Evolutionary conservation across 37 sponge, comb jelly and placozoan genomes (phyloP).

Genomic region (Oopsacas minuta): DNA sequence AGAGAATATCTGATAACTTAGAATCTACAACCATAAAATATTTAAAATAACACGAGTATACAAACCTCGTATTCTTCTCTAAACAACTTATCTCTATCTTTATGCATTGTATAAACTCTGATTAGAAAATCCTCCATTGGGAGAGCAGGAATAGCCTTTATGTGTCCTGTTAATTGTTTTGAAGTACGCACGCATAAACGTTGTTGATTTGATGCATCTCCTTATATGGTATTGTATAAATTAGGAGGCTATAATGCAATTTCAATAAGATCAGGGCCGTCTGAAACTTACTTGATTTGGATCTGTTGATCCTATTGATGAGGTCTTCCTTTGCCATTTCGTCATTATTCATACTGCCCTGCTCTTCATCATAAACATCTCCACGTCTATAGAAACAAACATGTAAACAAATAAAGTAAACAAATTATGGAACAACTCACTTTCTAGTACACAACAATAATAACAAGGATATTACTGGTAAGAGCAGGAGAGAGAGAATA

Average conservation of each 20-base stretch:
- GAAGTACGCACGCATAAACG: neutral
- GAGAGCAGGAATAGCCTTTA: neutral
- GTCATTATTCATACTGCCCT: neutral
- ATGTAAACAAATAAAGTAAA: neutral
- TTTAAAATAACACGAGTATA: neutral
- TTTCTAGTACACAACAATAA: neutral
- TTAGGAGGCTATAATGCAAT: neutral
- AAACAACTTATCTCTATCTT: neutral
- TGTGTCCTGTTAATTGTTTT: neutral
- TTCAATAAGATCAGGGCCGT: neutral
- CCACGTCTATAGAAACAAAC: neutral
- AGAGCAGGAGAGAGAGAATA: neutral
- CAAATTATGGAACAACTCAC: neutral
- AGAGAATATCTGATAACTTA: neutral
- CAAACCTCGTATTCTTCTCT: conserved; percentile 2
- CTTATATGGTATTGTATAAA: neutral
- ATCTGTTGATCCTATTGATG: neutral
- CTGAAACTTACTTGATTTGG: neutral
- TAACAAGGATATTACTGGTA: neutral
- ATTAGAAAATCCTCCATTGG: neutral
- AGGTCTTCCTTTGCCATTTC: neutral
- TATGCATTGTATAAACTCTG: neutral
- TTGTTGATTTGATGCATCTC: neutral
- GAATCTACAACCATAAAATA: neutral
- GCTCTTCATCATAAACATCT: neutral